phyloP scores from a whole-genome alignment of 2,888 invertebrate species.

The Hypercompe scribonia region DNA sequence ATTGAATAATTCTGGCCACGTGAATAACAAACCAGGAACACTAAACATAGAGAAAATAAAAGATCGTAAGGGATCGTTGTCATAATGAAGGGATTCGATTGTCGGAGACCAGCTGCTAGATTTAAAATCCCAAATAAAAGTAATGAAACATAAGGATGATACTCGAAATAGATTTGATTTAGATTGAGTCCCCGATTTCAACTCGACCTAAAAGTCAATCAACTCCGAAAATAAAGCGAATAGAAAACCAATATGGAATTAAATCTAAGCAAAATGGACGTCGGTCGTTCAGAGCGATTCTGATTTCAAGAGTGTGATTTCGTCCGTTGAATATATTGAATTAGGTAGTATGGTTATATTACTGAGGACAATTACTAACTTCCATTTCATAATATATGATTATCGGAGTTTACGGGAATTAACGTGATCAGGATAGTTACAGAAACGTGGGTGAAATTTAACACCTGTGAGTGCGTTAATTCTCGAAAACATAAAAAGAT shows the following conservation, averaged over 20 bases:
- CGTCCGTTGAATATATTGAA: too few species aligned
- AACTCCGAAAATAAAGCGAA: background rate
- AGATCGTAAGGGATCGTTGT: too few species aligned
- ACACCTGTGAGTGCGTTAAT: too few species aligned
- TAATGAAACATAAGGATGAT: background rate
- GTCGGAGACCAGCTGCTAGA: background rate
- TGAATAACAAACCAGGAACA: background rate
- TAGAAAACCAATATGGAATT: conserved; percentile 2
- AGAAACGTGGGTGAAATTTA: too few species aligned
- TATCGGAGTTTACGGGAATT: background rate
- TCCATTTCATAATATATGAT: too few species aligned
- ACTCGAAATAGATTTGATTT: background rate
- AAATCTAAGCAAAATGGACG: background rate
- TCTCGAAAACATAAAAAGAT: too few species aligned
- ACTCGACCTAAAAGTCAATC: background rate
- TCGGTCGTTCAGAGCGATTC: background rate
- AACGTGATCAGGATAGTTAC: too few species aligned
- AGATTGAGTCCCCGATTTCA: background rate
- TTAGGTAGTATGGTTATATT: too few species aligned
- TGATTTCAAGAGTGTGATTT: background rate
- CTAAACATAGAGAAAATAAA: background rate
- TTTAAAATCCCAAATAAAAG: background rate
- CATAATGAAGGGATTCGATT: background rate
- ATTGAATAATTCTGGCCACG: background rate
- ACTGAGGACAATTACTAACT: too few species aligned